Evolutionary conservation across 1,140 invertebrate genomes (phyloP), one percentile per base, ranked within the genome.

Genomic region (Daktulosphaira vitifoliae): DNA sequence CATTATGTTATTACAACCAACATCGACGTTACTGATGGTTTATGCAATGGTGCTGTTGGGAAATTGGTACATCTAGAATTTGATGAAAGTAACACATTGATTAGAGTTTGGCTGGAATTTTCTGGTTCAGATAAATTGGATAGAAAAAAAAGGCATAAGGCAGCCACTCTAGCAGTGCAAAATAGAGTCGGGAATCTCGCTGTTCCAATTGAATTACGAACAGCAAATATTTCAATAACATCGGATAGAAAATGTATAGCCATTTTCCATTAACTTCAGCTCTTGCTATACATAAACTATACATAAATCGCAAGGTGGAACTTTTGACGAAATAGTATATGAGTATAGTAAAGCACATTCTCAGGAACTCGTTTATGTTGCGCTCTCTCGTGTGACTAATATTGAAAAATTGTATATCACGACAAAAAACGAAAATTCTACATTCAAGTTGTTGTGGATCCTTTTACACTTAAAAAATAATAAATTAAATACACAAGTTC

Each of bases 231-330:
- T 37, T 37, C 33, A 37, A 6, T 37, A 37, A 37, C 33, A 37
- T 37, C 33, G 33, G 33, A 37, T 13, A 37, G 33, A 37, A 37
- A 37, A 37, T 37, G 33, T 37, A 37, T 37, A 37, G 33, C 33
- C 69, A 72, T 26, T 69, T 72, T 68, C 71, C 71, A 23, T 59
- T 71, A 67, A 44, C 66, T 65, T 67, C 66, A n/a, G 71, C 69
- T 69, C 42, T 11, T 68, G 69, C 69, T 49, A 64, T 71, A n/a
- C n/a, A n/a, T n/a, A n/a, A 7, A 73, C 71, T 25, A 71, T 73
- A 26, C 72, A 74, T 65, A 73, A 74, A 46, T 72, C 70, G 18
- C 71, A 73, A 70, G 72, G 71, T 68, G 70, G 71, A 66, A 72
- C 72, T 22, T 74, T 71, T 65, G 68, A 69, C 50, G 59, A 70